These are phyloP conservation scores for Patella ulyssiponensis DNA, from an alignment of 2,888 invertebrate genomes.

Conservation along the genomic window DNA sequence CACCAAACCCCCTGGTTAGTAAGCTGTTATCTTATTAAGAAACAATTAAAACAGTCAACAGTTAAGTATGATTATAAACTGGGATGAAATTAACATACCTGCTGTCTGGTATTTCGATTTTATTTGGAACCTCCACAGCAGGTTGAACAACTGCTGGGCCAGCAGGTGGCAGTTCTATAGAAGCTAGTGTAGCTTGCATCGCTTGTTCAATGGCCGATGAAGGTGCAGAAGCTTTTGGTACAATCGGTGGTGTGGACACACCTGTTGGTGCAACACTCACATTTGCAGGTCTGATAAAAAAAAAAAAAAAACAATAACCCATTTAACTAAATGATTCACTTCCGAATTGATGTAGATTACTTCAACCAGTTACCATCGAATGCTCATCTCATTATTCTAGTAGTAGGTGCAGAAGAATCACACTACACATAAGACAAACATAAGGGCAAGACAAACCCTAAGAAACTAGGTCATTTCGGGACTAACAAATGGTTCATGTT, in stretches of 20 bases:
- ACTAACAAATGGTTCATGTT: too few relatives aligned
- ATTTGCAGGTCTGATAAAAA: constrained; percentile 14
- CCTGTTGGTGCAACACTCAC: constrained; percentile 28
- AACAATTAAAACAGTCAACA: too few relatives aligned
- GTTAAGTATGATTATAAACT: too few relatives aligned
- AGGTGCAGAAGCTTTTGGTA: constrained; percentile 51
- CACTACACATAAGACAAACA: too few relatives aligned
- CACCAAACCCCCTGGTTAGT: too few relatives aligned
- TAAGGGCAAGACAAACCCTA: too few relatives aligned
- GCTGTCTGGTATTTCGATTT: constrained; percentile 39
- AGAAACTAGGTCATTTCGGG: too few relatives aligned
- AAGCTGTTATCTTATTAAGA: too few relatives aligned
- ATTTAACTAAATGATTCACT: neutral
- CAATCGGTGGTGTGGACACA: constrained; percentile 21
- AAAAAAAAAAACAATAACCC: constrained; percentile 7
- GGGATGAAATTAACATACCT: constrained; percentile 26
- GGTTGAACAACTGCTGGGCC: constrained; percentile 35
- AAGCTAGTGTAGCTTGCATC: constrained; percentile 93
- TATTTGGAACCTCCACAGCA: constrained; percentile 30
- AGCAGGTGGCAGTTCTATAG: constrained; percentile 78
- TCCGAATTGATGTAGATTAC: too few relatives aligned
- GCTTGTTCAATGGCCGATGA: constrained; percentile 83
- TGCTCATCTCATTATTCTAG: too few relatives aligned
- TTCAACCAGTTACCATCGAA: too few relatives aligned
- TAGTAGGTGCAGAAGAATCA: too few relatives aligned